Base-by-base conservation (phyloP, 92 coral and sea anemone species). In the Umimayanthus kanabou region DNA sequence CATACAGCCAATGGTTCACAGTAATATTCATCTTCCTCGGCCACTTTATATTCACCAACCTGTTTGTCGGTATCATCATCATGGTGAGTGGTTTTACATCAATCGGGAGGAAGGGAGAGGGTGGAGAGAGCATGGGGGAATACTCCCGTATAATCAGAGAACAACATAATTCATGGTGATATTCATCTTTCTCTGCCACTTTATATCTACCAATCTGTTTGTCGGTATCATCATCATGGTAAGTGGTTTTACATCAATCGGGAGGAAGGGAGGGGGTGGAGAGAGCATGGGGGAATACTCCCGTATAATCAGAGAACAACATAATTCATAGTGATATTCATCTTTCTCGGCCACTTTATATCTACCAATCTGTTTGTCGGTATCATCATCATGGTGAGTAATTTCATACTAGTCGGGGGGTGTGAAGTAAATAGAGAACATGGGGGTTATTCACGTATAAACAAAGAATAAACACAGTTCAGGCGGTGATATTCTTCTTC, bases 1-100 rank as follows among this genome's bases (percentile, higher is more conserved):
- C 99, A 5, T 97, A 97, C 92, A 97, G 99, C 80, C 99, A 97
- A 75, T 97, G 99, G 99, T 97, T 93, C 76, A 95, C 99, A 7
- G 93, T 97, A 57, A 93, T 94, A 70, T 97, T 97, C 65, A 97
- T 97, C 73, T 97, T 97, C 88, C 90, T 97, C 66, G 99, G 99
- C 39, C 99, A 97, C 90, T 97, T 97, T 73, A 97, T 97, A 50
- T 97, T 97, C 80, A 97, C 98, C 69, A 97, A 97, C 77, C 89
- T 97, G 80, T 97, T 97, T 82, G 93, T 97, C 74, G 99, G 99
- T 16, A 97, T 97, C 69, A 97, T 97, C 11, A 97, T 97, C 69
- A 97, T 97, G 99, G 99, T 93, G 85, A 88, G 96, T 26, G 1
- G 4, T 13, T 37, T 20, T 23, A 6, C 33, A 6, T 16, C 0